phyloP scores from a whole-genome alignment of 2,797 vertebrate genomes.

The Chaunax sp. region DNA sequence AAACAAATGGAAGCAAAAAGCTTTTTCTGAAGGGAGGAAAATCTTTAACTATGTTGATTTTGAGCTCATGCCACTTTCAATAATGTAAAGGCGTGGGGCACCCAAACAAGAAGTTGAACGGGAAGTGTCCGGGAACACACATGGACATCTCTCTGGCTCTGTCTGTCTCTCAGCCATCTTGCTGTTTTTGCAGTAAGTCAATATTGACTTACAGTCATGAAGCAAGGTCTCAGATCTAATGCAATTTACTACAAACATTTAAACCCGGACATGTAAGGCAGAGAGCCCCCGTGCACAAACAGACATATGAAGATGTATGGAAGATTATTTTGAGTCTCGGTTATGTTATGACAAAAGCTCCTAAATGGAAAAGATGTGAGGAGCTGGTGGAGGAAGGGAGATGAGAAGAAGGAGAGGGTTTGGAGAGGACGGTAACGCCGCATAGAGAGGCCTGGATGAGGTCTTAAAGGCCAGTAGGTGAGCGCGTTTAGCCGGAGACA shows the following conservation, averaged over 20 bases:
- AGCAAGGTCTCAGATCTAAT: constrained; percentile 67
- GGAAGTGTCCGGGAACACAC: constrained; percentile 47
- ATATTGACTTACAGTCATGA: constrained; percentile 76
- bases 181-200: constrained; percentile 72
- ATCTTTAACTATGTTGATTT: constrained; percentile 66
- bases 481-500: constrained; percentile 39
- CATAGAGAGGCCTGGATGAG: constrained; percentile 55
- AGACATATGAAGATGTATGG: constrained; percentile 24
- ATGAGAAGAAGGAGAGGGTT: constrained; percentile 11
- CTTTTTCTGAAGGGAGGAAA: constrained; percentile 46
- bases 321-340: constrained; percentile 39
- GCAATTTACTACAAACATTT: constrained; percentile 72
- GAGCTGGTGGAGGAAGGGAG: neutral
- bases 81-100: constrained; percentile 56
- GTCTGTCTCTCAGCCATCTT: constrained; percentile 51
- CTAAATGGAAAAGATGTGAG: constrained; percentile 46
- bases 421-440: constrained; percentile 44
- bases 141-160: constrained; percentile 32
- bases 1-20: constrained; percentile 46
- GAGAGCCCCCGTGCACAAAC: constrained; percentile 25
- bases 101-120: constrained; percentile 59
- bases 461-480: constrained; percentile 66
- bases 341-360: constrained; percentile 34
- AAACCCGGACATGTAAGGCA: constrained; percentile 60
- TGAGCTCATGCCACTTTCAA: constrained; percentile 64